Base-by-base conservation (phyloP, 2,888 invertebrate species). In the Oscheius myriophilus region DNA sequence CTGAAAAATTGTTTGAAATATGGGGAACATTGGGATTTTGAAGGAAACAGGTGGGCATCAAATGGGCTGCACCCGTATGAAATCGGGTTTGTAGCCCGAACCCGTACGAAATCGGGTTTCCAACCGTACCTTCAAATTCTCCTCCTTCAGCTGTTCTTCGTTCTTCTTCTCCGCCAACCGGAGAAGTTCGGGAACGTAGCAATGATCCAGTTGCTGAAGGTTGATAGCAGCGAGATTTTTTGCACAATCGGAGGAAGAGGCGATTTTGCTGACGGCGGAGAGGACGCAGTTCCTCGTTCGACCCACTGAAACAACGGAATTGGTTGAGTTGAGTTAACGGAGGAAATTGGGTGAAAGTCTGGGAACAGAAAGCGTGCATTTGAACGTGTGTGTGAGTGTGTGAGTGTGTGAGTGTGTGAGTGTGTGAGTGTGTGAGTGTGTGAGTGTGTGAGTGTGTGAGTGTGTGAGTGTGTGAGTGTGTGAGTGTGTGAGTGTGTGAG, bases 261-360 rank as follows among this genome's bases (percentile, higher is more conserved):
- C 71, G 51, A 82, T 68, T 49, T 69, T 66, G 23, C 63, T 59
- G 46, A 83, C 64, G 1, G 78, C 78, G 1, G 72, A 51, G 16
- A 79, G 65, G 3, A 84, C 83, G 53, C 84, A 84, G 62, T 75
- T 71, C 23, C 81, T 74, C 16, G 79, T 75, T 21, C 82, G 79
- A 54, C 73, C 72, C 71, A 82, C 83, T 83, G 72, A 72, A 83
- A 81, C 51, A 33, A 12, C 1, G 26, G n/a, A 11, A 43, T 12
- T 16, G 9, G 33, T 3, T 3, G 33, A 9, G 33, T 3, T 3
- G 33, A 9, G 33, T 33, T 33, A 9, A 33, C 33, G 33, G 33
- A 33, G 33, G 33, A 33, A 33, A 33, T 33, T 33, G 33, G 33
- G 33, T 33, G 4, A 33, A 33, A 33, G 33, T 33, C 33, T 33